phyloP scores from a whole-genome alignment of 2,888 invertebrate species.

The Rotaria macrura region DNA sequence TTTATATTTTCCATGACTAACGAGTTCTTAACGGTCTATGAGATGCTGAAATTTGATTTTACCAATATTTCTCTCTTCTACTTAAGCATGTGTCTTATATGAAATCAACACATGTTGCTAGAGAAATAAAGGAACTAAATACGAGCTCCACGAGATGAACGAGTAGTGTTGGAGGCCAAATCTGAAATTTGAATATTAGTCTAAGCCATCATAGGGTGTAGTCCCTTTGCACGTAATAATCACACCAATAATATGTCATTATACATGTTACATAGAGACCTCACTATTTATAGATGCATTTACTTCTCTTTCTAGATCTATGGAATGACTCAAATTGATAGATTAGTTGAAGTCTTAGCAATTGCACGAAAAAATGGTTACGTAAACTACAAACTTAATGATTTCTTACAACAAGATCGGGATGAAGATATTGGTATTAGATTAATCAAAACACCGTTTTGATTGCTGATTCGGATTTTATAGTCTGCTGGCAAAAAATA shows the following conservation, averaged over 20 bases:
- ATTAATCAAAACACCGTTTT: neutral
- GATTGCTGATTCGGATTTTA: neutral
- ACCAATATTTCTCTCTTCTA: too few relatives aligned
- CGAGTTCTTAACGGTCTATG: neutral
- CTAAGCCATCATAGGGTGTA: too few relatives aligned
- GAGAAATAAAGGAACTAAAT: too few relatives aligned
- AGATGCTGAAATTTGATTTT: neutral
- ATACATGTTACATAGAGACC: too few relatives aligned
- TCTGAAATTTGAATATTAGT: too few relatives aligned
- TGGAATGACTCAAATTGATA: neutral
- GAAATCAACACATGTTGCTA: too few relatives aligned
- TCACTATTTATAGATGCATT: neutral
- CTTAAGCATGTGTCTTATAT: too few relatives aligned
- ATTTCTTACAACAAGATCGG: neutral
- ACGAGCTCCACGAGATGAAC: too few relatives aligned
- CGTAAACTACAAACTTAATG: neutral
- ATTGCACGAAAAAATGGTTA: neutral
- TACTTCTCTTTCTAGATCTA: neutral
- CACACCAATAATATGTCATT: too few relatives aligned
- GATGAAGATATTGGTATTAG: neutral
- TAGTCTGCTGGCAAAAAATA: too few relatives aligned
- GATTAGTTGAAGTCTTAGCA: neutral
- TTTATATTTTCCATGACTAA: neutral
- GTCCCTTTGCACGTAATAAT: too few relatives aligned
- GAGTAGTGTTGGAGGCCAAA: too few relatives aligned